These are phyloP conservation scores for Bradysia coprophila DNA, from an alignment of 1,140 invertebrate species.

Conservation along the genomic window DNA sequence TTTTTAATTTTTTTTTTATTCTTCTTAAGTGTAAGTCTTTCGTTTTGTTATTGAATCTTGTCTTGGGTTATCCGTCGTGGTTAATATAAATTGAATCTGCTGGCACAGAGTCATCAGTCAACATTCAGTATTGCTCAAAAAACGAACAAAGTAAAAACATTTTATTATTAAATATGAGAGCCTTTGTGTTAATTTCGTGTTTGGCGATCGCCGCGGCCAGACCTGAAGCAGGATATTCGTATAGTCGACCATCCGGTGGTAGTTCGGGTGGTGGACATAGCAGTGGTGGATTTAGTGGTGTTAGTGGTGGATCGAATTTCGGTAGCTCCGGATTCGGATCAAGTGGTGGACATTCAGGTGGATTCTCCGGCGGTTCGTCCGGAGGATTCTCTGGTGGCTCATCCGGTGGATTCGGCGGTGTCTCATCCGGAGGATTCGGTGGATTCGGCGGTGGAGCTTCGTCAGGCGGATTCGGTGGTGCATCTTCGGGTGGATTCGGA, in stretches of 20 bases:
- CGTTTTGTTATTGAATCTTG: background rate
- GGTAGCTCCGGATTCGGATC: constrained; percentile 2
- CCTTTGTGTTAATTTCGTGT: constrained; percentile 31
- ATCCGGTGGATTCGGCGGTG: constrained; percentile 8
- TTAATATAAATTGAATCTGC: constrained; percentile 4
- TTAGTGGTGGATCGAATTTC: constrained; percentile 7
- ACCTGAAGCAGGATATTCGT: constrained; percentile 37
- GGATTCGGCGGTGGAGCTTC: constrained; percentile 8
- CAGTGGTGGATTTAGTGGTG: constrained; percentile 5
- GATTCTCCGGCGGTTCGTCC: constrained; percentile 12
- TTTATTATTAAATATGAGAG: constrained; percentile 14
- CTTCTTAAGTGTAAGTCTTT: constrained; percentile 1
- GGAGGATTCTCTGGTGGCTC: constrained; percentile 9
- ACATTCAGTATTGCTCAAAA: constrained; percentile 2
- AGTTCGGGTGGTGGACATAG: constrained; percentile 13
- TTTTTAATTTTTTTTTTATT: background rate
- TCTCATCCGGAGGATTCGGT: constrained; percentile 8
- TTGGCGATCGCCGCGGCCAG: constrained; percentile 35
- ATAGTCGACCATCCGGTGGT: constrained; percentile 30
- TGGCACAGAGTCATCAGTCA: constrained; percentile 3
- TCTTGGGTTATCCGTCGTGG: background rate
- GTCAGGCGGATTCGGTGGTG: constrained; percentile 7
- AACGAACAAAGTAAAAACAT: constrained; percentile 3
- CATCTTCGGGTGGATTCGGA: constrained; percentile 23
- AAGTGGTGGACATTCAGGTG: background rate